Percentiles rank a stretch among this genome's conserved stretches.
Evolutionary conservation across 2,113 vertebrate species (phyloP).

Genomic region (Chaetorhynchus papuensis): DNA sequence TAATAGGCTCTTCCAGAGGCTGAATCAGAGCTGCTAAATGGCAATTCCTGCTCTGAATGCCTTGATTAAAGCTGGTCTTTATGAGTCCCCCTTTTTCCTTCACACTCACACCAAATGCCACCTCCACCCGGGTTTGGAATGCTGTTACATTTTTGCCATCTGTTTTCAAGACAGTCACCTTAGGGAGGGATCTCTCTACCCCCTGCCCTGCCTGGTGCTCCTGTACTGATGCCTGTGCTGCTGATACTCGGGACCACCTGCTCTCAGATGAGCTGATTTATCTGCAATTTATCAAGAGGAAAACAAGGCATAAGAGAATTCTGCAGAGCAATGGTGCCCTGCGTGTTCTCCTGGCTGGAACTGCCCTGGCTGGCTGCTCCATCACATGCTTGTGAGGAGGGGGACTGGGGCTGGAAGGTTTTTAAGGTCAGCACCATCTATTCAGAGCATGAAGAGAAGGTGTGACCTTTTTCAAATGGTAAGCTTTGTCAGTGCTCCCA

Average conservation of each 20-base stretch:
- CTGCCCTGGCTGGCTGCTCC: not conserved
- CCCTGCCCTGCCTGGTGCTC: not conserved
- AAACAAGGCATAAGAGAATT: not conserved
- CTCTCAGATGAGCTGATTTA: not conserved
- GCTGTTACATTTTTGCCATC: not conserved
- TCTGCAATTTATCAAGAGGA: not conserved
- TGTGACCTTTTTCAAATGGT: constrained; percentile 67
- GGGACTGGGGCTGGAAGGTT: not conserved
- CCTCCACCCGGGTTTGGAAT: not conserved
- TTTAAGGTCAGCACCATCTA: constrained; percentile 63
- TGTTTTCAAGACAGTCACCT: not conserved
- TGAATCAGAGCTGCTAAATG: not conserved
- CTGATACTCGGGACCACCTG: not conserved
- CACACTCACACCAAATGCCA: not conserved
- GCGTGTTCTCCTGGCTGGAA: not conserved
- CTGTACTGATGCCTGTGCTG: not conserved
- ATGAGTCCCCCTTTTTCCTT: not conserved
- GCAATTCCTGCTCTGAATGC: not conserved
- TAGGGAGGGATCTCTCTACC: not conserved
- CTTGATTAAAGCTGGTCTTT: not conserved
- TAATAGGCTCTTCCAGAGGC: not conserved
- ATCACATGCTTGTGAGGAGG: not conserved
- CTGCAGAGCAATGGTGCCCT: not conserved
- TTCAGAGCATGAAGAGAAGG: constrained; percentile 38
- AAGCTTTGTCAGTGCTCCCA: constrained; percentile 47